A percentile compares a stretch with the other conserved stretches of the same genome.
Evolutionary conservation across 37 sponge, comb jelly and placozoan species (phyloP).

Genomic region (Cladorhizidae sp.): DNA sequence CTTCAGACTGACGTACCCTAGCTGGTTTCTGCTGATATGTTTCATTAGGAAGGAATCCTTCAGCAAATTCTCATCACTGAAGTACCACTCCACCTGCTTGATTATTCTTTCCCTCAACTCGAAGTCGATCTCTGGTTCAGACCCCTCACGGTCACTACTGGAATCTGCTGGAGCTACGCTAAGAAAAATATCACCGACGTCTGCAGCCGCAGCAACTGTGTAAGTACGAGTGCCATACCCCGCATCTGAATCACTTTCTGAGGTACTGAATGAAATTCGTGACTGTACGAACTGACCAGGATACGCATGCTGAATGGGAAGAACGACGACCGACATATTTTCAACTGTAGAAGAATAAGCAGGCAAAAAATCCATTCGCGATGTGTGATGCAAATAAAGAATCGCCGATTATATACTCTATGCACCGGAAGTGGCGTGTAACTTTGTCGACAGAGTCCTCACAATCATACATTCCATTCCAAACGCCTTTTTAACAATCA

Average conservation of each 20-base stretch:
- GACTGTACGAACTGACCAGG: not conserved
- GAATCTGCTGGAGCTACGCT: not conserved
- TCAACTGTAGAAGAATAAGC: too few relatives aligned
- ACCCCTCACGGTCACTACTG: not conserved
- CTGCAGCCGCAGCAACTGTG: not conserved
- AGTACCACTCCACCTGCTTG: constrained; percentile 93
- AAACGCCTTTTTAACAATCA: too few relatives aligned
- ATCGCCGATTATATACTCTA: too few relatives aligned
- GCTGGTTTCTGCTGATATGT: constrained; percentile 87
- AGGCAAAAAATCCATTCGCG: too few relatives aligned
- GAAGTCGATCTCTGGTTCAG: constrained; percentile 2
- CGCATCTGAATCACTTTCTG: constrained; percentile 53
- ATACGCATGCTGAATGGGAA: not conserved
- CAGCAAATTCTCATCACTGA: constrained; percentile 93
- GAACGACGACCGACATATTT: constrained; percentile 5
- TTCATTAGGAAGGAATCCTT: constrained; percentile 89
- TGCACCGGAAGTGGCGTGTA: too few relatives aligned
- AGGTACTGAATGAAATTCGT: not conserved
- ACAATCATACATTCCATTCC: too few relatives aligned
- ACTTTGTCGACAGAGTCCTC: too few relatives aligned
- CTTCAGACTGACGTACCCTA: constrained; percentile 90
- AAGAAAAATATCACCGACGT: not conserved
- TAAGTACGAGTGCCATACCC: constrained; percentile 58
- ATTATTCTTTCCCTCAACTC: constrained; percentile 56
- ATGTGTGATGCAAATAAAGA: too few relatives aligned